Conservation (phyloP, 2,888 invertebrate genomes). For the Cephalotes varians region DNA sequence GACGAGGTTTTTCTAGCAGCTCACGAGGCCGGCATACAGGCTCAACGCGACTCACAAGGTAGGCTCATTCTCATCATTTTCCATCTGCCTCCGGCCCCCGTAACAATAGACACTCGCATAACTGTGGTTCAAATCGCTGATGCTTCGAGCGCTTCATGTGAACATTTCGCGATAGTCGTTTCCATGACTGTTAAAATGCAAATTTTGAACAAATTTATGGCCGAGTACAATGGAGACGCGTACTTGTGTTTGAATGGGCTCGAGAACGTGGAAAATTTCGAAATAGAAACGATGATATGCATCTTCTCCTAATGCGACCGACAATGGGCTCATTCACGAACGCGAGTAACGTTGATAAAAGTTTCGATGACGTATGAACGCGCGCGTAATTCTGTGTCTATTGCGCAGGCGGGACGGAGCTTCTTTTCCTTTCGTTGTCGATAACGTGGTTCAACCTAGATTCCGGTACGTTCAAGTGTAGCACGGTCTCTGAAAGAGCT, state of each 20-base stretch:
- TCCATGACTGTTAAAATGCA: neutral
- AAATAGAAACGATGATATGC: neutral
- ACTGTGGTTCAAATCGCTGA: slow-evolving; percentile 21
- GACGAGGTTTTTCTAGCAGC: slow-evolving; percentile 95
- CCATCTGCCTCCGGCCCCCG: slow-evolving; percentile 79
- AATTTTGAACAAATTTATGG: neutral
- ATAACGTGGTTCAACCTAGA: slow-evolving; percentile 84
- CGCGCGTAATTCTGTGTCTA: slow-evolving; percentile 76
- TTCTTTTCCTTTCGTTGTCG: slow-evolving; percentile 80
- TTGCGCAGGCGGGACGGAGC: slow-evolving; percentile 83
- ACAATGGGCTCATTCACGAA: slow-evolving; percentile 57
- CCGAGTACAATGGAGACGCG: neutral
- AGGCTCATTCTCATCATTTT: slow-evolving; percentile 88
- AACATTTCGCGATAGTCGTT: neutral
- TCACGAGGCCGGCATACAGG: slow-evolving; percentile 91
- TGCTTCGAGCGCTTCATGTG: neutral
- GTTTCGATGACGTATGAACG: slow-evolving; percentile 21
- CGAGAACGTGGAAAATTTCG: slow-evolving; percentile 26
- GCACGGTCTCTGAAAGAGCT: slow-evolving; percentile 84
- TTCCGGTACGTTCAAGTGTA: slow-evolving; percentile 84
- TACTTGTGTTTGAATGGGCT: slow-evolving; percentile 41
- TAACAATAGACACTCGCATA: slow-evolving; percentile 82
- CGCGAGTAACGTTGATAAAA: slow-evolving; percentile 36
- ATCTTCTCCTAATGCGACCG: neutral
- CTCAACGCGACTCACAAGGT: slow-evolving; percentile 97